Base-by-base conservation (phyloP, 2,888 invertebrate species). In the Trachelus stipa region DNA sequence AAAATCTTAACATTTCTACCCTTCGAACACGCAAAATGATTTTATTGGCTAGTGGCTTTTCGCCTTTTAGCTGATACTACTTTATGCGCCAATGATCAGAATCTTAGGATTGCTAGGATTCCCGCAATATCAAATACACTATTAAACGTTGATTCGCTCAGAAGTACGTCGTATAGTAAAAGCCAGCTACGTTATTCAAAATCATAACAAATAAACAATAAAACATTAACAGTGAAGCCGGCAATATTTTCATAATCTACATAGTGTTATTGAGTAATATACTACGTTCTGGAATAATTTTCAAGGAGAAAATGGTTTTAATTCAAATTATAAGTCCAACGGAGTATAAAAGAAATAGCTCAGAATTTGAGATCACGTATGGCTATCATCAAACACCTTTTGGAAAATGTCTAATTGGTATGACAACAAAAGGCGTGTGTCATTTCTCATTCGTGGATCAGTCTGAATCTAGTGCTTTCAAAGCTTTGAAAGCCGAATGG, bases 401-500 rank as follows among this genome's bases (percentile, higher is more conserved):
- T 77, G 89, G 89, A 9, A 80, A 83, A 23, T 89, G 87, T 80
- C 79, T 90, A 15, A 77, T 90, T 30, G 89, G 83, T 3, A 34
- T 86, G n/a, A 86, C 80, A 6, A 78, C 78, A 31, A 84, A 81
- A 37, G 83, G 84, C 11, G 76, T 90, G 3, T 83, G 86, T 34
- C 82, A 88, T 77, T 81, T 90, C 11, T 80, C 82, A 56, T 90
- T 87, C 75, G 77, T 83, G 0, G 81, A 84, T 34, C 82, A 84
- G 0, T 79, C 77, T 33, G 80, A 80, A 71, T 15, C 69, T 71
- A 76, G 71, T 35, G 83, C 79, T 71, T 33, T 89, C 23, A 33
- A 76, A 4, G 33, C 69, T 12, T 71, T 90, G 3, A 74, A 83
- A 30, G 78, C 79, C 3, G 83, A 82, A 73, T 90, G 88, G 88